Base-by-base conservation (phyloP, 2,113 vertebrate genomes). In the Laticauda colubrina region DNA sequence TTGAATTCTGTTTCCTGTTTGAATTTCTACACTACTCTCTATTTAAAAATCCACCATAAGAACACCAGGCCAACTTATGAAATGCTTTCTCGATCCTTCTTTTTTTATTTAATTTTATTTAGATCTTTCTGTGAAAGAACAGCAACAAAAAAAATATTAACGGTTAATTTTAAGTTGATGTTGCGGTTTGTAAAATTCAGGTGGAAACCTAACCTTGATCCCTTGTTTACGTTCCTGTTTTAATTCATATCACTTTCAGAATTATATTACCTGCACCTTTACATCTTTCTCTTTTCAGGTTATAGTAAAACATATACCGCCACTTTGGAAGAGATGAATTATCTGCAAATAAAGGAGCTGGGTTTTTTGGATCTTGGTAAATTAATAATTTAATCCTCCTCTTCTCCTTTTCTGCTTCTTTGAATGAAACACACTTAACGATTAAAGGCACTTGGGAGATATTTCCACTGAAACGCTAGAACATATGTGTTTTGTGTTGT, bases 321-420 rank as follows among this genome's bases (percentile, higher is more conserved):
- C 39, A 96, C 97, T 96, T 95, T 98, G 90, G 96, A 97, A 93
- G 94, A 94, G 93, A 94, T 94, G 34, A 94, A 92, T 94, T 26
- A 94, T 89, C 81, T 91, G 59, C 92, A 96, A 94, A 94, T 95
- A 86, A 93, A 96, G 81, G 97, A 94, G 93, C 95, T 98, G 20
- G 95, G 98, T 94, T 99, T 99, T 97, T 98, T 99, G 94, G 98
- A 98, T 93, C 97, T 99, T 93, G 99, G 99, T 99, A 96, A 95
- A 98, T 97, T 92, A 75, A 93, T 94, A 95, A 26, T 53, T 29
- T 88, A 92, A 64, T 20, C 92, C 93, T 55, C 69, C 48, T 54
- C 87, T 93, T 90, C 6, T 57, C 20, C 54, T 95, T 87, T 87
- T 87, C 54, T 93, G 4, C 87, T 81, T 90, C 51, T 55, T 18